Conservation (phyloP, 1,140 invertebrate species). For the Ceratina australensis region DNA sequence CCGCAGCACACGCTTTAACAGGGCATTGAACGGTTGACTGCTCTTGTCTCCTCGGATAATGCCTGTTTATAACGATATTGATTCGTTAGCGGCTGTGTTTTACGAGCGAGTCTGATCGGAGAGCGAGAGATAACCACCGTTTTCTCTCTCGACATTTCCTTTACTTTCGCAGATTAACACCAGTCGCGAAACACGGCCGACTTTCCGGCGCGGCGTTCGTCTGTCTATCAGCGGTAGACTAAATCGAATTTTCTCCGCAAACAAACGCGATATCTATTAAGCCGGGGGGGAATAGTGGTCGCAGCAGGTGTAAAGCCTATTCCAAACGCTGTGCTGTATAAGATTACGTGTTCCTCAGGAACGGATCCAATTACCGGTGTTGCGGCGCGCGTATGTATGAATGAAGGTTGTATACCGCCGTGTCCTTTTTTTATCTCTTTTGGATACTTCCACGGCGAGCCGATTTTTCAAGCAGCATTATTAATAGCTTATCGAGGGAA, state of each 20-base stretch:
- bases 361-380: constrained; percentile 33
- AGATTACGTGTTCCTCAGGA: constrained; percentile 23
- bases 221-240: background rate
- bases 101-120: constrained; percentile 24
- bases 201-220: background rate
- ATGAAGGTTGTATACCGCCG: background rate
- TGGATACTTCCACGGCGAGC: background rate
- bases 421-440: background rate
- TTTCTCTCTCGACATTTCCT: background rate
- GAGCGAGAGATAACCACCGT: background rate
- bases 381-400: background rate
- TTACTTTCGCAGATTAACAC: constrained; percentile 2
- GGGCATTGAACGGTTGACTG: constrained; percentile 59
- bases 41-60: constrained; percentile 58
- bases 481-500: constrained; percentile 13
- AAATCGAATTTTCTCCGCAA: background rate
- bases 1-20: constrained; percentile 24
- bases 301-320: constrained; percentile 13
- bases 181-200: background rate
- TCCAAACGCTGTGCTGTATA: background rate
- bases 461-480: background rate
- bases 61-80: constrained; percentile 56
- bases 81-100: constrained; percentile 44
- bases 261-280: background rate
- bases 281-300: background rate